Conservation (phyloP, 2,888 invertebrate species). For the Electrophaes corylata region DNA sequence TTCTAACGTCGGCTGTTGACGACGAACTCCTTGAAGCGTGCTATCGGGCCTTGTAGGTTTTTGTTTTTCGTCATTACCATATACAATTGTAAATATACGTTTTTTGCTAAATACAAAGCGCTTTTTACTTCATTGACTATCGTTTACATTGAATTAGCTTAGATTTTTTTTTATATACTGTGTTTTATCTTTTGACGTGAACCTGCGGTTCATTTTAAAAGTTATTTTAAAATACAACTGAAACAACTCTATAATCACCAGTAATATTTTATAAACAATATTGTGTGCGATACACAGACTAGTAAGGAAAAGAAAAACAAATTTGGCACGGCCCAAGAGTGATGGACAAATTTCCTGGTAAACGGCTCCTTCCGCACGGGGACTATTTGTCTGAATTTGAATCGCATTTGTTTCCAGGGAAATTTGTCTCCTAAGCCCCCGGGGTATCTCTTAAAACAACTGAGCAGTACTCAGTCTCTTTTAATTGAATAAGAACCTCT, state of each 20-base stretch:
- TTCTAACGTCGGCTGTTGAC: too few species aligned
- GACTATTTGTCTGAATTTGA: constrained; percentile 84
- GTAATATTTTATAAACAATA: constrained; percentile 41
- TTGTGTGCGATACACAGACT: constrained; percentile 50
- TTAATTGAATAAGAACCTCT: constrained; percentile 76
- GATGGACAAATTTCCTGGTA: constrained; percentile 82
- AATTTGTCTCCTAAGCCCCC: constrained; percentile 80
- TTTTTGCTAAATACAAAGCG: too few species aligned
- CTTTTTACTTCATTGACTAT: too few species aligned
- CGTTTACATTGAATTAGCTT: too few species aligned
- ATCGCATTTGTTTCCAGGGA: constrained; percentile 81
- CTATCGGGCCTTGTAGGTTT: too few species aligned
- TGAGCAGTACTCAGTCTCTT: constrained; percentile 66
- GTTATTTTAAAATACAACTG: not conserved
- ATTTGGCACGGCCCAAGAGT: constrained; percentile 75
- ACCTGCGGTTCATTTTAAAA: not conserved
- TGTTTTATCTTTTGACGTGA: not conserved
- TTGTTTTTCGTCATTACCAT: too few species aligned
- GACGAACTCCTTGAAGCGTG: too few species aligned
- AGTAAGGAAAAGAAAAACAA: constrained; percentile 68
- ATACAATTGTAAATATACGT: too few species aligned
- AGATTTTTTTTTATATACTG: too few species aligned
- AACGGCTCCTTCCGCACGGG: constrained; percentile 78
- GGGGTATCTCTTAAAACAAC: constrained; percentile 65
- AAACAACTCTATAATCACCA: constrained; percentile 27